These are phyloP conservation scores for Caenorhabditis plicata DNA, from an alignment of 2,888 invertebrate genomes.

Conservation along the genomic window DNA sequence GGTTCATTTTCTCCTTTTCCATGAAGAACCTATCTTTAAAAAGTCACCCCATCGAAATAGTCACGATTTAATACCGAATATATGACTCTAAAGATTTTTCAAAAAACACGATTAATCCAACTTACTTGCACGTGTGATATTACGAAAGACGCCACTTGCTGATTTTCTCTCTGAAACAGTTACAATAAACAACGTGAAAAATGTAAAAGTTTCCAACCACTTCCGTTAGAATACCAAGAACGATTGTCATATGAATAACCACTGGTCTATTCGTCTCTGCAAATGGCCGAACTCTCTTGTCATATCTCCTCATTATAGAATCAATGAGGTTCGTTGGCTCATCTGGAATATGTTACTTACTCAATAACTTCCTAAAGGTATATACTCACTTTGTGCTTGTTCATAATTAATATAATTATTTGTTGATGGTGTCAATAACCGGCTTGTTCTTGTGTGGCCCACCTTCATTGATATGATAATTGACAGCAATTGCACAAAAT, in stretches of 20 bases:
- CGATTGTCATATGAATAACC: conserved; percentile 59
- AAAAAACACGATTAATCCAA: too few relatives aligned
- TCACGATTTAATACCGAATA: too few relatives aligned
- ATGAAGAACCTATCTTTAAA: too few relatives aligned
- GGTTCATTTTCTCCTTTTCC: too few relatives aligned
- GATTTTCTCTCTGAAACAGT: conserved; percentile 56
- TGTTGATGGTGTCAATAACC: not conserved
- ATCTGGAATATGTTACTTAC: conserved; percentile 6
- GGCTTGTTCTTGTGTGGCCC: conserved; percentile 10
- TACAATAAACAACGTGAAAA: not conserved
- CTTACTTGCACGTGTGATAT: conserved; percentile 62
- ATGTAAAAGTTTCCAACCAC: conserved; percentile 30
- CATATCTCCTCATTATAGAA: conserved; percentile 49
- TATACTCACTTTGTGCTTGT: not conserved
- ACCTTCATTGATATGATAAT: conserved; percentile 26
- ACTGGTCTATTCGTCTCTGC: conserved; percentile 50
- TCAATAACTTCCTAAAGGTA: not conserved
- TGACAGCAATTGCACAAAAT: conserved; percentile 22
- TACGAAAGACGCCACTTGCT: conserved; percentile 62
- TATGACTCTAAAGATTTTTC: not conserved
- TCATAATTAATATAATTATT: not conserved
- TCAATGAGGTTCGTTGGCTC: conserved; percentile 26
- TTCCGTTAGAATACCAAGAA: conserved; percentile 62
- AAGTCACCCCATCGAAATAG: too few relatives aligned
- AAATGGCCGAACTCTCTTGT: conserved; percentile 55